Evolutionary conservation across 2,113 vertebrate genomes (phyloP), one percentile per base, ranked within the genome.

Genomic region (Chitala chitala): DNA sequence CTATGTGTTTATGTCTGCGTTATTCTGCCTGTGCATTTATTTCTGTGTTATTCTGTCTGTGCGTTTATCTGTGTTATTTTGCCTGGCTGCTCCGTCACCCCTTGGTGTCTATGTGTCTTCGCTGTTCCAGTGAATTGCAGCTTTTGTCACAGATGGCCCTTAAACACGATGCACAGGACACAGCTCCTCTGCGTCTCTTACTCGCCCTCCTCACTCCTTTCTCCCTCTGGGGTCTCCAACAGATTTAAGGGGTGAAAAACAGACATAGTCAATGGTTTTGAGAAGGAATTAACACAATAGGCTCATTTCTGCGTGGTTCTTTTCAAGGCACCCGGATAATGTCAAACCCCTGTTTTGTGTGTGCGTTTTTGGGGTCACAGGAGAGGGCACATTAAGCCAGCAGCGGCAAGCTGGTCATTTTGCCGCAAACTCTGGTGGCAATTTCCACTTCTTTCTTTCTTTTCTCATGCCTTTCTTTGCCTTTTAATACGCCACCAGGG

Each of bases 91-190:
- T 3, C 17, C 31, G 8, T 33, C 15, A 38, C 33, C 59, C 12
- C 44, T 12, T 12, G 12, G 44, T 12, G 12, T 46, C 5, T 46
- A 5, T 55, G 15, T 88, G 90, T 92, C 92, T 90, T 91, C 90
- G 89, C 89, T 89, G 88, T 88, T 91, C 88, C 88, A 91, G 82
- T 92, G 89, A 92, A 89, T 91, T 75, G 87, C 92, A 91, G 92
- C 89, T 86, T n/a, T 91, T 87, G 83, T 90, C 92, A 93, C 94
- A 96, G 95, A 97, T 97, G 94, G 94, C 92, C 93, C 92, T 92
- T 90, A 93, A 95, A 93, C 89, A 91, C 82, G 80, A 87, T 83
- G 87, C 72, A 73, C 74, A 72, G 76, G 76, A 72, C 53, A 79
- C 74, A 76, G 71, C 83, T 55, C 13, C 38, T 40, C 69, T 88